phyloP scores from a whole-genome alignment of 2,113 vertebrate genomes.

The Petrocephalus zakoni region DNA sequence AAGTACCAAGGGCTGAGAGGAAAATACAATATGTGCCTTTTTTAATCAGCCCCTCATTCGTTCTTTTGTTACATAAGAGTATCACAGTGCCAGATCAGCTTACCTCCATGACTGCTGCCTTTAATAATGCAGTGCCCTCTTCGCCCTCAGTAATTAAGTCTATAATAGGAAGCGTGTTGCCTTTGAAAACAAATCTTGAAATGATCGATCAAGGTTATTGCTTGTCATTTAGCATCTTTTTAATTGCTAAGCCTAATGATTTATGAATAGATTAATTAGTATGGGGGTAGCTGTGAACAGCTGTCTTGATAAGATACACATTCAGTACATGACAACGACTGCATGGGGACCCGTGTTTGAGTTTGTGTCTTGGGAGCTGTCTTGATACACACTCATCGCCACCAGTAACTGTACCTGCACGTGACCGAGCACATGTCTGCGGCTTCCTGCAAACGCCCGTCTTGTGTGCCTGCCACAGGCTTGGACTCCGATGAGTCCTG shows the following conservation, averaged over 20 bases:
- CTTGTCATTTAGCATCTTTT: constrained; percentile 13
- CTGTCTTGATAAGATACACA: neutral
- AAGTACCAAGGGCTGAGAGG: neutral
- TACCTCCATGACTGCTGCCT: constrained; percentile 30
- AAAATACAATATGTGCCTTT: neutral
- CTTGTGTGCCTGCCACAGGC: constrained; percentile 60
- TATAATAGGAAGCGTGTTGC: constrained; percentile 12
- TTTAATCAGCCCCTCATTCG: neutral
- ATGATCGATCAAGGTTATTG: neutral
- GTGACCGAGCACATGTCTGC: neutral
- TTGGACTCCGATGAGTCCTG: constrained; percentile 90
- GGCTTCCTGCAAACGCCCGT: neutral
- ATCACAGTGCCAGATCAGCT: constrained; percentile 25
- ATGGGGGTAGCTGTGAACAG: neutral
- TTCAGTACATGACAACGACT: neutral
- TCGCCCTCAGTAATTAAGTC: constrained; percentile 20
- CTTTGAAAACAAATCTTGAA: constrained; percentile 4
- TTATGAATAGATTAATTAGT: constrained; percentile 15
- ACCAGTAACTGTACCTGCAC: neutral
- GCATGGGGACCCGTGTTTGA: neutral
- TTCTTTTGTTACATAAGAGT: neutral
- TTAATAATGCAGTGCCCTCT: constrained; percentile 51
- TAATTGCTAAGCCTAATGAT: constrained; percentile 8
- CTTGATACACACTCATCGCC: neutral
- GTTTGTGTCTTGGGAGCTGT: neutral